Evolutionary conservation across 2,113 vertebrate species (phyloP).

Genomic region (Elaphurus davidianus): DNA sequence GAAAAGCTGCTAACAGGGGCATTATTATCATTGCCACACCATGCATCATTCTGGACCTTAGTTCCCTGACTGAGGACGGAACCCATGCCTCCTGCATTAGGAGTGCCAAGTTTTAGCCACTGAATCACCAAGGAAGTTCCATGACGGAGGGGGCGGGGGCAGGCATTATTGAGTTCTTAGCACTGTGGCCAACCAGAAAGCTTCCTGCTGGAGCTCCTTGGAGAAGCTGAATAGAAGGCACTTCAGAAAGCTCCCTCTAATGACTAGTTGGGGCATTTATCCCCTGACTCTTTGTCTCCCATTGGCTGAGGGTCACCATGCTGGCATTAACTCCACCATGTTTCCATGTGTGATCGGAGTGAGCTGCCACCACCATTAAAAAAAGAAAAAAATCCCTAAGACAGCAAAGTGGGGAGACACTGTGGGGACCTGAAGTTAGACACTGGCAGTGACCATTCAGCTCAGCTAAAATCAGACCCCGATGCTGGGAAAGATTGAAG

Average conservation of each 20-base stretch:
- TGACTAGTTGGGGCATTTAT: neutral
- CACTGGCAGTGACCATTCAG: neutral
- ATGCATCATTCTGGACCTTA: neutral
- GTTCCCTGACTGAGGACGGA: rapidly evolving
- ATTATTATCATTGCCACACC: neutral
- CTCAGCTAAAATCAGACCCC: neutral
- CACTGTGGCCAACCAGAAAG: neutral
- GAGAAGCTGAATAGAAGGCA: neutral
- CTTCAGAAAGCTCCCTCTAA: no score
- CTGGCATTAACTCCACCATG: neutral
- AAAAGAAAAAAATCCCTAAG: neutral
- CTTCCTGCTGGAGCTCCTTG: neutral
- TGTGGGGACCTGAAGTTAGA: neutral
- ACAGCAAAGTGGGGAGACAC: neutral
- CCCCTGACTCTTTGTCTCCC: neutral
- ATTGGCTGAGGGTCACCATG: neutral
- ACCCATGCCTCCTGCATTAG: neutral
- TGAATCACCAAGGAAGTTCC: neutral
- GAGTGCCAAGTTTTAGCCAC: neutral
- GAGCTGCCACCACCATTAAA: neutral
- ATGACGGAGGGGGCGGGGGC: rapidly evolving
- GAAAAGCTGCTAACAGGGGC: neutral
- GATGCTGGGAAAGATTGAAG: neutral
- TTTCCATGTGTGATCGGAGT: neutral
- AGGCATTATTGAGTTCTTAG: neutral